phyloP scores from a whole-genome alignment of 1,140 invertebrate genomes.

The Polypedilum pembai region DNA sequence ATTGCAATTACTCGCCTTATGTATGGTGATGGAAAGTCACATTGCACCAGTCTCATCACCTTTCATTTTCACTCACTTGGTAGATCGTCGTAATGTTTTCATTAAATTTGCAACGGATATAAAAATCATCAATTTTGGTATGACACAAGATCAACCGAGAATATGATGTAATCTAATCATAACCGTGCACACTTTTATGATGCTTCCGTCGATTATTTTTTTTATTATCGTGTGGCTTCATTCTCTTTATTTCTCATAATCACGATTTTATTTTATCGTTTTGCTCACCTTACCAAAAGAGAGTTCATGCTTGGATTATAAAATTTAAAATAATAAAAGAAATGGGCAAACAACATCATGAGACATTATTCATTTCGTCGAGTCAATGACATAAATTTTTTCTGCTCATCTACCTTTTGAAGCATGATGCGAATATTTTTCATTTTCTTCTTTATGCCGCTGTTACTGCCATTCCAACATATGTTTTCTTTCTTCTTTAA shows the following conservation, averaged over 20 bases:
- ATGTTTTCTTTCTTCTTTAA: too few species aligned
- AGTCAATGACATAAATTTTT: conserved; percentile 2
- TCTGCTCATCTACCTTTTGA: too few species aligned
- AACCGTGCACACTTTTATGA: background rate
- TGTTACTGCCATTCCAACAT: too few species aligned
- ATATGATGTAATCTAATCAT: background rate
- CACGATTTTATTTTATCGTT: conserved; percentile 2
- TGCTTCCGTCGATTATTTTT: background rate
- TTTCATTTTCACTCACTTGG: background rate
- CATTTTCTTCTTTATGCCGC: too few species aligned
- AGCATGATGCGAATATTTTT: too few species aligned
- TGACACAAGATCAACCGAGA: background rate
- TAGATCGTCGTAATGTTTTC: background rate
- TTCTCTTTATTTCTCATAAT: background rate
- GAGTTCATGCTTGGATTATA: background rate
- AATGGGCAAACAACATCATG: background rate
- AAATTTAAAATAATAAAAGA: background rate
- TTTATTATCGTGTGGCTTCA: background rate
- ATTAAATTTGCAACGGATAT: conserved; percentile 18
- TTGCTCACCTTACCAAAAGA: background rate
- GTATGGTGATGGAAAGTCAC: background rate
- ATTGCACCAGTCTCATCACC: background rate
- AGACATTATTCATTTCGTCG: background rate
- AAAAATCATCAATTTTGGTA: conserved; percentile 9
- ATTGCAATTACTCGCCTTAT: background rate